phyloP scores from a whole-genome alignment of 2,888 invertebrate genomes.

The Xanthorhoe designata region DNA sequence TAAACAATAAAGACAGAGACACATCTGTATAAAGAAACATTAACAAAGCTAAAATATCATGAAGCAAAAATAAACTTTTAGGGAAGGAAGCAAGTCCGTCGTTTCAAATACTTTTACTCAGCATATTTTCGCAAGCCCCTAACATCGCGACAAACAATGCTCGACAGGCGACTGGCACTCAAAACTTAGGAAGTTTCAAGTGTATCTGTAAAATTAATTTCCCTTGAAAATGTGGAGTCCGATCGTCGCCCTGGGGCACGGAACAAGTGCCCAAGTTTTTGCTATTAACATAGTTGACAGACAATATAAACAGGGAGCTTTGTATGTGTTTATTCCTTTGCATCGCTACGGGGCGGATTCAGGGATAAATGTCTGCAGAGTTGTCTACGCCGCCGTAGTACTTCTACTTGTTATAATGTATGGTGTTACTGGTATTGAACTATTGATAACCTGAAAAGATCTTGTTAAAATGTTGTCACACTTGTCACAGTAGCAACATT shows the following conservation, averaged over 20 bases:
- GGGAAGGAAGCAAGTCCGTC: constrained; percentile 16
- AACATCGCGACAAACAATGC: constrained; percentile 36
- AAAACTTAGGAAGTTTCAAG: constrained; percentile 40
- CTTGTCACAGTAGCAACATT: background rate
- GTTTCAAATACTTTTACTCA: constrained; percentile 23
- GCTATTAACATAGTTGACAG: constrained; percentile 51
- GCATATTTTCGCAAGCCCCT: constrained; percentile 24
- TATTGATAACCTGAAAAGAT: background rate
- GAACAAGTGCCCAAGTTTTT: constrained; percentile 41
- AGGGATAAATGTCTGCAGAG: background rate
- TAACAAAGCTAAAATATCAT: background rate
- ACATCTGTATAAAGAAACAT: background rate
- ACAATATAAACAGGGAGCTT: constrained; percentile 38
- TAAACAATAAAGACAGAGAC: background rate
- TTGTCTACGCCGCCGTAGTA: background rate
- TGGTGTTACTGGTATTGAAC: background rate
- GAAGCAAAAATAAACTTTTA: constrained; percentile 9
- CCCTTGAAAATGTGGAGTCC: constrained; percentile 43
- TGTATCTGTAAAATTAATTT: constrained; percentile 49
- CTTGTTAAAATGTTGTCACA: background rate
- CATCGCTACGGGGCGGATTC: constrained; percentile 9
- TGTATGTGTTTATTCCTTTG: constrained; percentile 12
- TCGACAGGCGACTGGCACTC: constrained; percentile 31
- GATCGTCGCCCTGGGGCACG: constrained; percentile 45
- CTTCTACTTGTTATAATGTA: background rate